phyloP scores from a whole-genome alignment of 2,797 vertebrate species.

The Eurystomus glaucurus region DNA sequence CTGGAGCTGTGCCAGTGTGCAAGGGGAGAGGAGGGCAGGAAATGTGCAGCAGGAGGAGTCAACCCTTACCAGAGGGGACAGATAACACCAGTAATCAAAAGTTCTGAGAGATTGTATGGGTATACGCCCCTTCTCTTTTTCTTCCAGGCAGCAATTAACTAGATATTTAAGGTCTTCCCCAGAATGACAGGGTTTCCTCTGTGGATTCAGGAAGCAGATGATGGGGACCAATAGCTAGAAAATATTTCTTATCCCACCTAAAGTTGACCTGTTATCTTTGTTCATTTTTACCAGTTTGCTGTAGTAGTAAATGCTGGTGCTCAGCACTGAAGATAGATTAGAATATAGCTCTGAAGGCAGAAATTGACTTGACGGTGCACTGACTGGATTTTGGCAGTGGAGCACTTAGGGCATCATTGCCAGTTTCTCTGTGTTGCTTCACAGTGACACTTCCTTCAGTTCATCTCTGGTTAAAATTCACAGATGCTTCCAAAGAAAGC shows the following conservation, averaged over 20 bases:
- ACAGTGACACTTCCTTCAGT: not conserved
- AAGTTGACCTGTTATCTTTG: not conserved
- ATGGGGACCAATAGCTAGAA: not conserved
- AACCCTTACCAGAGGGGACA: not conserved
- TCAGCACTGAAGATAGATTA: not conserved
- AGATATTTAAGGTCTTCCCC: not conserved
- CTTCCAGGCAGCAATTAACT: not conserved
- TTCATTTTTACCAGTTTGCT: not conserved
- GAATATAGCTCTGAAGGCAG: not conserved
- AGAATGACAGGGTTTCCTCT: not conserved
- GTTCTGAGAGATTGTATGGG: not conserved
- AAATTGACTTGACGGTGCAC: not conserved
- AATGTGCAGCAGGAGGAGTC: not conserved
- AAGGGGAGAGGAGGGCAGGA: not conserved
- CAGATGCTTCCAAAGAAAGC: not conserved
- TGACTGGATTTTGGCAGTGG: slow-evolving; percentile 33
- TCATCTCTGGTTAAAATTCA: not conserved
- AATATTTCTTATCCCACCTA: not conserved
- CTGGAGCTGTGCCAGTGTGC: fast-evolving
- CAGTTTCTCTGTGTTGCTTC: not conserved
- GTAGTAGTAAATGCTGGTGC: not conserved
- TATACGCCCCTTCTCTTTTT: not conserved
- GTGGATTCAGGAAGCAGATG: not conserved
- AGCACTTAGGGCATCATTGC: not conserved
- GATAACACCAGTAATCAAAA: not conserved